Conservation (phyloP, 2,113 vertebrate species). For the Electrona antarctica region DNA sequence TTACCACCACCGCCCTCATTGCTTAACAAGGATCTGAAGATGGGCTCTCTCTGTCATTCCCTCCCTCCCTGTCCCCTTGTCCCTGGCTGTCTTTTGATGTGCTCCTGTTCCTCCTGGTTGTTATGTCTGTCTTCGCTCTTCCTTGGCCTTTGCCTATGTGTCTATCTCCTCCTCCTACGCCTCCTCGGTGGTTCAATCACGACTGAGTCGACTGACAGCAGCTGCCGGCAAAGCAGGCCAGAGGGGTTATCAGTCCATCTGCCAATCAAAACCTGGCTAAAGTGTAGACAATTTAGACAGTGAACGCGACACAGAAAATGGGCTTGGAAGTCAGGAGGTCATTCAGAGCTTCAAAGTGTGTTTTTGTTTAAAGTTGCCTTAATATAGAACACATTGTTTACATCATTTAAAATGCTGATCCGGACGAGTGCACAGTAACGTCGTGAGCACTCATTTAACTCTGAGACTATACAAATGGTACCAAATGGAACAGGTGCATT, state of each 20-base stretch:
- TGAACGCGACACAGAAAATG: slow-evolving; percentile 22
- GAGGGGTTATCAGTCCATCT: slow-evolving; percentile 67
- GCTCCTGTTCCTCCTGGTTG: background rate
- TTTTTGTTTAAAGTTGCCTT: slow-evolving; percentile 14
- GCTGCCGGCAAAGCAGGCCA: slow-evolving; percentile 42
- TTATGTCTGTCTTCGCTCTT: no score
- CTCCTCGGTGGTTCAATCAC: slow-evolving; percentile 31
- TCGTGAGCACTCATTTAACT: no score
- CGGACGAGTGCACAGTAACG: no score
- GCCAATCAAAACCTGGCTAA: slow-evolving; percentile 64
- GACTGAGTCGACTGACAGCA: slow-evolving; percentile 71
- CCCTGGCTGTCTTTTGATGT: background rate
- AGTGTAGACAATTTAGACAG: slow-evolving; percentile 14
- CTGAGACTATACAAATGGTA: no score
- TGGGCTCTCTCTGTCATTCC: background rate
- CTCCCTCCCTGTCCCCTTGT: slow-evolving; percentile 16
- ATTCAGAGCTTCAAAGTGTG: slow-evolving; percentile 15
- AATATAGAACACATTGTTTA: background rate
- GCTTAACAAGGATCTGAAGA: background rate
- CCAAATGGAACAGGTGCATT: no score
- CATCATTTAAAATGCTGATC: no score
- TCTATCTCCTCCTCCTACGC: slow-evolving; percentile 11
- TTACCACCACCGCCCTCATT: slow-evolving; percentile 31
- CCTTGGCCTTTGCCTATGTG: slow-evolving; percentile 28
- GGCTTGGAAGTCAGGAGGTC: slow-evolving; percentile 5